Conservation (phyloP, 2,797 vertebrate species). For the Rallus crepitans region DNA sequence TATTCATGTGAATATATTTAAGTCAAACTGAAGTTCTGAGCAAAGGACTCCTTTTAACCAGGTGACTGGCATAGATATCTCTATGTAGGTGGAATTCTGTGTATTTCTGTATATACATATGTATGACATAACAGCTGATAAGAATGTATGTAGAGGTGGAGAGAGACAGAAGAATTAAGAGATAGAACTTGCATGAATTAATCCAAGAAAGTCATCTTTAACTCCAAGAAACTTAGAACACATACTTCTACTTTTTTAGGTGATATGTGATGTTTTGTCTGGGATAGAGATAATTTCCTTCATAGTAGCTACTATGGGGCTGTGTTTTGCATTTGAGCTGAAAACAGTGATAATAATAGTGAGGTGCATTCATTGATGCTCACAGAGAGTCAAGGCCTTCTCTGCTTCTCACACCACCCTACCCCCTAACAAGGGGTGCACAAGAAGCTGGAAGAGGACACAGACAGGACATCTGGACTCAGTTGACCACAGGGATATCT, state of each 20-base stretch:
- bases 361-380: no score
- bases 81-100: background rate
- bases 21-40: background rate
- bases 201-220: background rate
- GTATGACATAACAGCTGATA: background rate
- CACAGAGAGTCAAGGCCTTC: no score
- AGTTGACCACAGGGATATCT: no score
- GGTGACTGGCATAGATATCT: background rate
- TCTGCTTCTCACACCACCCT: no score
- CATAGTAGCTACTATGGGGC: no score
- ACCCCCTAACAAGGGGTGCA: no score
- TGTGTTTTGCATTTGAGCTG: no score
- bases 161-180: background rate
- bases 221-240: background rate
- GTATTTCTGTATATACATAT: background rate
- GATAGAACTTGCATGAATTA: background rate
- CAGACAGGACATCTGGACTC: no score
- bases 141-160: background rate
- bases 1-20: background rate
- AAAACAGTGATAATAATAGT: no score
- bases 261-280: background rate
- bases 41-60: background rate
- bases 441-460: no score
- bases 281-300: no score
- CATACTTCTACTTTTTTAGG: background rate